Evolutionary conservation across 2,113 vertebrate genomes (phyloP).

Genomic region (Numida meleagris): DNA sequence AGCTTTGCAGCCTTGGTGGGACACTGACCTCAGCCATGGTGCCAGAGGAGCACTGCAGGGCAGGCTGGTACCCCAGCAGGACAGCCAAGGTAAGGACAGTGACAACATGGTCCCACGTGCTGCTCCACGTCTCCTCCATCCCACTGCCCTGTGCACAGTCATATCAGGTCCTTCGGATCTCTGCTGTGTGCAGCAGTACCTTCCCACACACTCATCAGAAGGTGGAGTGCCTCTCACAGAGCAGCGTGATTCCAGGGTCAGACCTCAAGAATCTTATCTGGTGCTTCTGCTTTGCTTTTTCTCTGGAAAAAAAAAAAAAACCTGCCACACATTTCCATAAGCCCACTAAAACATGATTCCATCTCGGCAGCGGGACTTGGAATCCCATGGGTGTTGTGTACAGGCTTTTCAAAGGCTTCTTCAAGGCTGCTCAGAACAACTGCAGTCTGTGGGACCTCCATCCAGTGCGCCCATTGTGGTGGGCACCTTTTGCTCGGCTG

Average conservation of each 20-base stretch:
- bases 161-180: neutral
- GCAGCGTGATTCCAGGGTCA: neutral
- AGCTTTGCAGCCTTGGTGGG: rapidly evolving
- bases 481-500: neutral
- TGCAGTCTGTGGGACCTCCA: neutral
- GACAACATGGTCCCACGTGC: neutral
- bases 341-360: neutral
- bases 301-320: neutral
- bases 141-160: neutral
- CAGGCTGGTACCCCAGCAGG: rapidly evolving
- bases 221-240: neutral
- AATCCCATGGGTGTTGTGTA: neutral
- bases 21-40: neutral
- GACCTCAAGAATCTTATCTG: neutral
- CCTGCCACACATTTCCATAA: neutral
- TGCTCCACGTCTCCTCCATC: rapidly evolving
- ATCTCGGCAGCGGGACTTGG: neutral
- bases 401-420: neutral
- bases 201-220: rapidly evolving
- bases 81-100: neutral
- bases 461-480: neutral
- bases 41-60: neutral
- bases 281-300: neutral
- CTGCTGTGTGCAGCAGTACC: neutral
- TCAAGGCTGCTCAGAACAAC: neutral